Evolutionary conservation across 2,797 vertebrate species (phyloP).

Genomic region (Sus cebifrons): DNA sequence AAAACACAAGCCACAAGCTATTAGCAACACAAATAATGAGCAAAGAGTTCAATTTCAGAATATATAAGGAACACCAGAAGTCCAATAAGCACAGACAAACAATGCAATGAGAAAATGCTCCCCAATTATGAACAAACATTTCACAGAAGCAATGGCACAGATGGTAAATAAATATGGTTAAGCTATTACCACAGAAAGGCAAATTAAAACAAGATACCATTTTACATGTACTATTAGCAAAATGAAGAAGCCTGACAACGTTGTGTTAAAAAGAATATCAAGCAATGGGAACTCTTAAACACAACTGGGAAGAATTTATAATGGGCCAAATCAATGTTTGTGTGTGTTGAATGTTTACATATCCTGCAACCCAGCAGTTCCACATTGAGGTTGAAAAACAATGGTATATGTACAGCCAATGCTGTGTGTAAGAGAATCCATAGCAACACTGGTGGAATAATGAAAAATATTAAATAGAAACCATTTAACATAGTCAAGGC

Average conservation of each 20-base stretch:
- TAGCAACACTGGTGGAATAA: background rate
- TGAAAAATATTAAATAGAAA: slow-evolving; percentile 41
- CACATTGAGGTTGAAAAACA: background rate
- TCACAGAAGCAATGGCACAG: slow-evolving; percentile 5
- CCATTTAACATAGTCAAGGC: background rate
- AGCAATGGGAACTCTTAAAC: background rate
- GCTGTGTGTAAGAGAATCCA: background rate
- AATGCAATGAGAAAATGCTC: slow-evolving; percentile 47
- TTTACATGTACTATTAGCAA: background rate
- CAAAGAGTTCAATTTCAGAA: slow-evolving; percentile 29
- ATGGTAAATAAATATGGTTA: slow-evolving; percentile 20
- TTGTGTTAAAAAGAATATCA: background rate
- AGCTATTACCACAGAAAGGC: slow-evolving; percentile 22
- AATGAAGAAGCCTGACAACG: slow-evolving; percentile 4
- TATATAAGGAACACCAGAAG: slow-evolving; percentile 15
- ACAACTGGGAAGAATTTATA: background rate
- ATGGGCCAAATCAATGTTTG: background rate
- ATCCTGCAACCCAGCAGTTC: background rate
- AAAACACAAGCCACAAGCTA: background rate
- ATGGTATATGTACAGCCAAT: background rate
- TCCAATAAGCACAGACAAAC: slow-evolving; percentile 46
- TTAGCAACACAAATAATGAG: background rate
- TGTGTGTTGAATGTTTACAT: slow-evolving; percentile 6
- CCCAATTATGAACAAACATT: background rate
- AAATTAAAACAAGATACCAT: background rate